Evolutionary conservation across 1,140 invertebrate genomes (phyloP).

Genomic region (Oncopodura yosiiana): DNA sequence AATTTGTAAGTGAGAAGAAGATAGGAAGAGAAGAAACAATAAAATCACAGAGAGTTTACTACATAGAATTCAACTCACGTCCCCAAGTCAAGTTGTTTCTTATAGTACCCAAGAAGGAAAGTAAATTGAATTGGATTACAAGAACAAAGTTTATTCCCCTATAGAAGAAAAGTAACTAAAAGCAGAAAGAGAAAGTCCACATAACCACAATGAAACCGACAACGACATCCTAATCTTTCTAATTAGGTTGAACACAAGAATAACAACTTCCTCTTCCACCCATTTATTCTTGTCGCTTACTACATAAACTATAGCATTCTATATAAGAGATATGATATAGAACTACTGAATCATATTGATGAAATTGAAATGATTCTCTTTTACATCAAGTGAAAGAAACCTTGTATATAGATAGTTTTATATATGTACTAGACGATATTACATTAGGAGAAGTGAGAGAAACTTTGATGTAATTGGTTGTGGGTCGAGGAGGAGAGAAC

Average conservation of each 20-base stretch:
- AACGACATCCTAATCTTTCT: slow-evolving; percentile 17
- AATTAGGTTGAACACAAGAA: slow-evolving; percentile 14
- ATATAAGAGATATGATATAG: not conserved
- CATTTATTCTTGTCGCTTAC: not conserved
- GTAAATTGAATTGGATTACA: slow-evolving; percentile 16
- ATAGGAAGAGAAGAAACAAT: not conserved
- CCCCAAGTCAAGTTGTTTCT: slow-evolving; percentile 7
- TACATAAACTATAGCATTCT: not conserved
- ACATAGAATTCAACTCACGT: slow-evolving; percentile 3
- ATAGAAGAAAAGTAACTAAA: too few species aligned
- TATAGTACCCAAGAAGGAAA: too few species aligned
- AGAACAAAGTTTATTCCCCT: too few species aligned
- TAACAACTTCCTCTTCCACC: too few species aligned
- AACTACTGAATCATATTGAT: slow-evolving; percentile 10
- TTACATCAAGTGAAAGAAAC: not conserved
- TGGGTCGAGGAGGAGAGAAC: slow-evolving; percentile 23
- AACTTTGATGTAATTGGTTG: slow-evolving; percentile 29
- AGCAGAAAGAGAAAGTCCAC: too few species aligned
- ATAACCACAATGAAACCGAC: slow-evolving; percentile 12
- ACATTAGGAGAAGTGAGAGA: slow-evolving; percentile 10
- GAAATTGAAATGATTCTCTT: slow-evolving; percentile 14
- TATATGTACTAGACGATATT: not conserved
- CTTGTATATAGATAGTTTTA: too few species aligned
- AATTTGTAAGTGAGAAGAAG: not conserved
- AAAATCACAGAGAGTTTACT: not conserved